Evolutionary conservation across 2,797 vertebrate species (phyloP).

Genomic region (Petrocephalus sullivani): DNA sequence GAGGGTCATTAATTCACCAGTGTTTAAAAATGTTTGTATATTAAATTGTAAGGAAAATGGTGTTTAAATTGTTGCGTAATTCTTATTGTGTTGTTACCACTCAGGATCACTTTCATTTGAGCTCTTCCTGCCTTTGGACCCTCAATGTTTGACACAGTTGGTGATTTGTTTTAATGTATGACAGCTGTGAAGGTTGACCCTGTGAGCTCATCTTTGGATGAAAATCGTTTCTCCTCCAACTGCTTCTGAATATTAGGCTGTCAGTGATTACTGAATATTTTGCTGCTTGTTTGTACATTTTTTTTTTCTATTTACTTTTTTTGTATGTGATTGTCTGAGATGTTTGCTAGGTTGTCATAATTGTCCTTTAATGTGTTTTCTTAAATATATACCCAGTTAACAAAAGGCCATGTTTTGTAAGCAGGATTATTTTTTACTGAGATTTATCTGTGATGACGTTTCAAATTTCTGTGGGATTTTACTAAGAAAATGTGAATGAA

Average conservation of each 20-base stretch:
- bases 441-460: neutral
- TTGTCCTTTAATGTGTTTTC: neutral
- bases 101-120: neutral
- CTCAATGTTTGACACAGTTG: neutral
- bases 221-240: neutral
- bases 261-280: neutral
- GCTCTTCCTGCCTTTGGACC: neutral
- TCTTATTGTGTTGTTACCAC: neutral
- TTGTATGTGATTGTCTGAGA: neutral
- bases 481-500: neutral
- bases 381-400: neutral
- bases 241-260: neutral
- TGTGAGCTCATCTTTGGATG: neutral
- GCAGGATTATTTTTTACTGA: neutral
- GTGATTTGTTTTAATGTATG: neutral
- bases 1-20: neutral
- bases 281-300: neutral
- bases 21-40: neutral
- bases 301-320: neutral
- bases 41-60: neutral
- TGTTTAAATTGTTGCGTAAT: neutral
- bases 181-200: neutral
- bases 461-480: neutral
- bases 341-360: neutral
- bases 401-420: neutral